A percentile compares a stretch with the other conserved stretches of the same genome.
Conservation (phyloP, 2,797 vertebrate genomes). For the Pangasius djambal region DNA sequence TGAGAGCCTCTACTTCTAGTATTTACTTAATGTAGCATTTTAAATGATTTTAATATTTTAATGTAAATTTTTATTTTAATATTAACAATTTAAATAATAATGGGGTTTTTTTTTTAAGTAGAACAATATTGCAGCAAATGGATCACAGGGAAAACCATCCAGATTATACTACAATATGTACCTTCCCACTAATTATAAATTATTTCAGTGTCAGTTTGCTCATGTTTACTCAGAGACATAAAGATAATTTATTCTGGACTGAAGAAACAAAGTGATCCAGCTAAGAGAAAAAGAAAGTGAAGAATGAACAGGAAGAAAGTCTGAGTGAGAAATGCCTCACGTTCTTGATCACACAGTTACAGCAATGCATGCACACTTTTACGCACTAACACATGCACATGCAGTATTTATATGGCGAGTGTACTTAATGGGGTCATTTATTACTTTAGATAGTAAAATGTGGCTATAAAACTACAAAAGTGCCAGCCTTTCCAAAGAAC, state of each 20-base stretch:
- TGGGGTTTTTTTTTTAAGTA: no score
- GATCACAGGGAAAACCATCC: conserved; percentile 31
- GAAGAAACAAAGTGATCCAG: neutral
- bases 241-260: conserved; percentile 37
- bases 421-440: conserved; percentile 72
- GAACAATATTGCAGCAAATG: conserved; percentile 22
- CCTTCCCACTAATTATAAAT: neutral
- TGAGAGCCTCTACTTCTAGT: neutral
- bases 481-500: conserved; percentile 67
- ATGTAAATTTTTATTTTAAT: neutral
- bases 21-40: conserved; percentile 38
- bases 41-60: neutral
- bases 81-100: neutral
- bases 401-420: conserved; percentile 60
- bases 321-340: conserved; percentile 12
- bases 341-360: conserved; percentile 45
- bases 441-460: conserved; percentile 72
- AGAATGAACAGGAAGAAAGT: neutral
- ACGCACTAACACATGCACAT: conserved; percentile 55
- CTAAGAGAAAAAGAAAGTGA: conserved; percentile 1
- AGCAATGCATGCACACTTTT: conserved; percentile 46
- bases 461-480: conserved; percentile 72
- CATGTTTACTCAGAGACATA: neutral
- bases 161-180: conserved; percentile 2
- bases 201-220: neutral